Evolutionary conservation across 1,140 invertebrate genomes (phyloP), one percentile per base, ranked within the genome.

Genomic region (Odontomachus brunneus): DNA sequence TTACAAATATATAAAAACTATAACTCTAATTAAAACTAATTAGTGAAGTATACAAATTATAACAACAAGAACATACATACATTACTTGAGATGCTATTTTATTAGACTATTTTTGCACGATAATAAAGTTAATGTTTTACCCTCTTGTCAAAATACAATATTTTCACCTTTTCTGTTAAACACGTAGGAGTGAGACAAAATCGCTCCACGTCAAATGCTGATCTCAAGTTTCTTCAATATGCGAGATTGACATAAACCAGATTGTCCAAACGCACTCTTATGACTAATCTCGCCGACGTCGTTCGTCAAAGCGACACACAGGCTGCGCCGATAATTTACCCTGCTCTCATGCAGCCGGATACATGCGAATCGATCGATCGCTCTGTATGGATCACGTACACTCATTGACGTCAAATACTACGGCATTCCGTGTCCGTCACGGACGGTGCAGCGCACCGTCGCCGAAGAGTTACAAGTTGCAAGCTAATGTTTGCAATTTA

Each of bases 401-500:
- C 17, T 22, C 60, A 57, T 65, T 57, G 51, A 60, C 44, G 22
- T 62, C 29, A 51, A 65, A 60, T 51, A 72, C 53, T 74, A 57
- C 12, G 51, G 33, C 74, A 65, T 71, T 86, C 67, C 48, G 17
- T 29, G 62, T 17, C 2, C 29, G 33, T 71, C 33, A 44, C 49
- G 22, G 51, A 7, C n/a, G 29, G 60, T 55, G 26, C 65, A 49
- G 48, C 14, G 73, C 59, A n/a, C 19, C 55, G 57, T 22, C 84
- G 84, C 48, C 75, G 80, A 91, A 88, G 85, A 91, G 88, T 91
- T 91, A 87, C 90, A 91, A 92, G 89, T 90, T 90, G 89, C 89
- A 88, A 90, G 89, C 87, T 90, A 92, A 91, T 92, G 90, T 93
- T 93, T 92, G 86, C 91, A 92, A 91, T 91, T 93, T 91, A 89